phyloP scores from a whole-genome alignment of 2,113 vertebrate species.

The Oxygymnocypris stewartii region DNA sequence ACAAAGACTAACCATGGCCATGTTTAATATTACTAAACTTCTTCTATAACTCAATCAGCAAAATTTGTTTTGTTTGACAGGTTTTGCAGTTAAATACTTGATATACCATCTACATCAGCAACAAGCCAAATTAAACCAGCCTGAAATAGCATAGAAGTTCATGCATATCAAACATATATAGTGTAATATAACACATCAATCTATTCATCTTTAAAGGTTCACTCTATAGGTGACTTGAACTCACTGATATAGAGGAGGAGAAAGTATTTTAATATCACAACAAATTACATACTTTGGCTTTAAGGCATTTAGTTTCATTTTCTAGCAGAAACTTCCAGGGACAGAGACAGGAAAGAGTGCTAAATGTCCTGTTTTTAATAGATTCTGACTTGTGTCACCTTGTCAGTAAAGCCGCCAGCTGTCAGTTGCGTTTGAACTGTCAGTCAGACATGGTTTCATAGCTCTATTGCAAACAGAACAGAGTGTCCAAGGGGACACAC shows the following conservation, averaged over 20 bases:
- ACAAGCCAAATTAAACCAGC: not conserved
- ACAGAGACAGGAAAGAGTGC: not conserved
- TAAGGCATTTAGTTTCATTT: not conserved
- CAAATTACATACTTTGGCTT: not conserved
- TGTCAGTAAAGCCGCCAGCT: constrained; percentile 33
- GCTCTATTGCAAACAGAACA: constrained; percentile 17
- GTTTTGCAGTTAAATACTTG: not conserved
- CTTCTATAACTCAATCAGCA: not conserved
- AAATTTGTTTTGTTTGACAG: not conserved
- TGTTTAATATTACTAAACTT: not conserved
- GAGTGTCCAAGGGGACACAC: not conserved
- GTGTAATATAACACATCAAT: not conserved
- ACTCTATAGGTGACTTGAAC: not conserved
- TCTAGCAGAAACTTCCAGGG: not conserved
- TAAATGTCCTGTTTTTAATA: constrained; percentile 8
- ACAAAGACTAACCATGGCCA: too few species aligned
- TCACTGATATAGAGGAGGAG: not conserved
- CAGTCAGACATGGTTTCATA: constrained; percentile 1
- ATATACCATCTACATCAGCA: not conserved
- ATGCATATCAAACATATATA: not conserved
- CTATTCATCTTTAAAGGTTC: too few species aligned
- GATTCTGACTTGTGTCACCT: constrained; percentile 29
- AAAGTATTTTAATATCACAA: not conserved
- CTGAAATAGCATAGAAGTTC: not conserved
- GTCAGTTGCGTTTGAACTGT: constrained; percentile 34